Percentiles rank a stretch among this genome's conserved stretches.
Evolutionary conservation across 30 jellyfish, hydroid and myxozoan genomes (phyloP).

Genomic region (Cassiopea andromeda): DNA sequence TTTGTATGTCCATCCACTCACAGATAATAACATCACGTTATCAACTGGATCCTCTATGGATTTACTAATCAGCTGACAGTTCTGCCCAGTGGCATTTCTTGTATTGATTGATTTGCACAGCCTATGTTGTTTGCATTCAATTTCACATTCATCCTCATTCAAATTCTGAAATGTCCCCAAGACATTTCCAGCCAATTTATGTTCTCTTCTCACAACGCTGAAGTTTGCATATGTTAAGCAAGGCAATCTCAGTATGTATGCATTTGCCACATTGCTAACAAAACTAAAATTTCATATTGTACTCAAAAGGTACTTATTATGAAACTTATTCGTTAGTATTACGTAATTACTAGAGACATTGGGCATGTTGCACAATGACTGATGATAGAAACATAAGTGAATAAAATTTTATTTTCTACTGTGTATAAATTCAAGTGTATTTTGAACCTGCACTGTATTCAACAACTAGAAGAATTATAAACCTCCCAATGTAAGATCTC

Average conservation of each 20-base stretch:
- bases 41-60: slow-evolving; percentile 7
- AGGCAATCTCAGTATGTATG: slow-evolving; percentile 17
- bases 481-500: too few species aligned
- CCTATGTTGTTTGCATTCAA: background rate
- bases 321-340: background rate
- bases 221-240: slow-evolving; percentile 33
- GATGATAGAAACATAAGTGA: too few species aligned
- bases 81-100: background rate
- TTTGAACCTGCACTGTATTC: too few species aligned
- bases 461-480: too few species aligned
- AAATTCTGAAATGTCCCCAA: background rate
- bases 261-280: background rate
- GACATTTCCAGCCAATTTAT: slow-evolving; percentile 1
- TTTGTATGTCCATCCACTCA: slow-evolving; percentile 27
- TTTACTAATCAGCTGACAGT: slow-evolving; percentile 22
- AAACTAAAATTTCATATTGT: too few species aligned
- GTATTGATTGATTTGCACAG: slow-evolving; percentile 28
- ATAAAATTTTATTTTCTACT: too few species aligned
- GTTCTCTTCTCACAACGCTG: slow-evolving; percentile 3
- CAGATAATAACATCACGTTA: background rate
- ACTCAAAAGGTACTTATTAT: background rate
- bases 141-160: slow-evolving; percentile 22
- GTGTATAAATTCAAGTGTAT: too few species aligned
- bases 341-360: background rate
- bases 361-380: too few species aligned